Evolutionary conservation across 2,888 invertebrate genomes (phyloP), one percentile per base, ranked within the genome.

Genomic region (Poecilus cupreus): DNA sequence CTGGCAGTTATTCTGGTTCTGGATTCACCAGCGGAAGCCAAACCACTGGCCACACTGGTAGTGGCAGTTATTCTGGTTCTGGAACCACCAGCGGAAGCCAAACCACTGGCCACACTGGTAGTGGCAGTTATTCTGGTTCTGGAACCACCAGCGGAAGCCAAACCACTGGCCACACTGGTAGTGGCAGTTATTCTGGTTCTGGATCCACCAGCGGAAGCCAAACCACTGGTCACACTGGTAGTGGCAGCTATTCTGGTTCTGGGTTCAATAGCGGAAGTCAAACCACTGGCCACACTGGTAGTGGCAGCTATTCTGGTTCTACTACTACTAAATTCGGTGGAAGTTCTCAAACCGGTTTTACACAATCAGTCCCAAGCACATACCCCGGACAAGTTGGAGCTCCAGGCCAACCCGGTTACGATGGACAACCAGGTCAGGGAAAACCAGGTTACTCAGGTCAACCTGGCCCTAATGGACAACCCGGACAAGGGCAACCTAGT

Each of bases 401-500:
- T 1, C 37, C 57, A 0, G 43, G 76, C 20, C 78, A 57, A 26
- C 10, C 78, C 20, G 60, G 64, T n/a, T 18, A 39, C 2, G 24
- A 20, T 32, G 70, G 70, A 18, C 37, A 37, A n/a, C 11, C 70
- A 4, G 70, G 43, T 11, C 16, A 54, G 20, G 70, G 43, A 39
- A 13, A 18, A 10, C 22, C 70, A n/a, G 70, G 70, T 4, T 60
- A 60, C 26, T 10, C 77, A 16, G 68, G 51, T 1, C 51, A 80
- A 8, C 24, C 80, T 22, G 70, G 60, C 5, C 79, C 46, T 0
- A 18, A 54, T 54, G 70, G 72, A 11, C 37, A 72, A 43, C 51
- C 76, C 6, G 78, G 78, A 39, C 39, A 78, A 6, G 64, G 64
- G 11, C 64, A 64, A 64, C 37, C 37, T 24, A n/a, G 64, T 32